Percentiles rank a stretch among this genome's conserved stretches.
Evolutionary conservation across 2,888 invertebrate species (phyloP).

Genomic region (Tetranychus truncatus): DNA sequence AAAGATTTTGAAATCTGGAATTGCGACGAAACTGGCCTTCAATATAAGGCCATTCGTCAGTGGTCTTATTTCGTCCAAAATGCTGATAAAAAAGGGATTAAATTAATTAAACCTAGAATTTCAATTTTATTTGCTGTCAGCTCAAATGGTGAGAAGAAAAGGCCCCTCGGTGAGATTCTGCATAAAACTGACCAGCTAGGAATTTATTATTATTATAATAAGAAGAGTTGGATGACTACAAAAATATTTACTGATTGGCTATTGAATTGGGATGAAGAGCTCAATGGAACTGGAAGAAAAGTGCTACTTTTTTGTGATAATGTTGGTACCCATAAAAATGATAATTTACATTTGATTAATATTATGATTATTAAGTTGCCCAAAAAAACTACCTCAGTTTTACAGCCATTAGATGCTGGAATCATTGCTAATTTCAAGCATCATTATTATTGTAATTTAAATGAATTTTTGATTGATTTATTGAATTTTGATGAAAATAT

Average conservation of each 20-base stretch:
- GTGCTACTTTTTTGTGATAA: not conserved
- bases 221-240: not conserved
- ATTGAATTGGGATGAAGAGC: not conserved
- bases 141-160: not conserved
- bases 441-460: not conserved
- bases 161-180: too few relatives aligned
- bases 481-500: too few relatives aligned
- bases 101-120: not conserved
- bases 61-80: too few relatives aligned
- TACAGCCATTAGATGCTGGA: not conserved
- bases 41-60: too few relatives aligned
- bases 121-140: not conserved
- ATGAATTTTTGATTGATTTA: too few relatives aligned
- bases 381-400: not conserved
- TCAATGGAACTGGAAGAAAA: not conserved
- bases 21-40: too few relatives aligned
- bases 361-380: not conserved
- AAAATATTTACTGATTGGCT: not conserved
- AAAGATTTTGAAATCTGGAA: too few relatives aligned
- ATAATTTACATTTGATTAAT: not conserved
- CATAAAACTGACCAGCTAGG: not conserved
- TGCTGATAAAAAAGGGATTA: not conserved
- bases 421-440: not conserved
- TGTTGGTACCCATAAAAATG: not conserved
- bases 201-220: not conserved